Evolutionary conservation across 2,888 invertebrate genomes (phyloP), one percentile per base, ranked within the genome.

Genomic region (Trachelus tabidus): DNA sequence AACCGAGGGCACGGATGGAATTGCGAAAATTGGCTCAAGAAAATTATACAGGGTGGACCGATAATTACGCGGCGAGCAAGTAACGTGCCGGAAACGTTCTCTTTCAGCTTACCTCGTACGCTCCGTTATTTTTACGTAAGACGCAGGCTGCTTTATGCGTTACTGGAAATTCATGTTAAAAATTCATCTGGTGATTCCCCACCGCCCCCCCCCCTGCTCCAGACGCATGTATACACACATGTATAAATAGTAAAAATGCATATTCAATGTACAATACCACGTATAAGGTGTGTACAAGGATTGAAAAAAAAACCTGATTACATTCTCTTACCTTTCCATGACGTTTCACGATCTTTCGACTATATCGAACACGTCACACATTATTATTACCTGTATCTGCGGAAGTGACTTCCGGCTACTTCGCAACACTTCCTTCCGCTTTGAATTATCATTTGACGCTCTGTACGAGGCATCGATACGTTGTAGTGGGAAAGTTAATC

Each of bases 341-440:
- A 56, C 56, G 56, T 56, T 56, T 15, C 23, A 56, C 56, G 56
- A 23, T 23, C 56, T 23, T 23, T 56, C 23, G 23, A 56, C 56
- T 56, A 23, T 56, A 23, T 56, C 56, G 56, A 56, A 56, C 9
- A 56, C 56, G 56, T 56, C 9, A 56, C 23, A 9, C 56, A 2
- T 23, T 75, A 74, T 81, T 81, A 79, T 82, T 79, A 78, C 78
- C 80, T 73, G 75, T 69, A 83, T 83, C 86, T 83, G 77, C 86
- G 87, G 87, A 88, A 87, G 87, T 83, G 78, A 82, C 86, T 86
- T 89, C 88, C 89, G 87, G 86, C 79, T 76, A 76, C 78, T 80
- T 84, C 82, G 82, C 81, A 83, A 84, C 80, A 81, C 81, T 87
- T 86, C 86, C 86, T 87, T 87, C 87, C 87, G 87, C 83, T 77